Percentiles rank a stretch among this genome's conserved stretches.
phyloP scores from a whole-genome alignment of 1,140 invertebrate genomes.

The Magallana gigas region DNA sequence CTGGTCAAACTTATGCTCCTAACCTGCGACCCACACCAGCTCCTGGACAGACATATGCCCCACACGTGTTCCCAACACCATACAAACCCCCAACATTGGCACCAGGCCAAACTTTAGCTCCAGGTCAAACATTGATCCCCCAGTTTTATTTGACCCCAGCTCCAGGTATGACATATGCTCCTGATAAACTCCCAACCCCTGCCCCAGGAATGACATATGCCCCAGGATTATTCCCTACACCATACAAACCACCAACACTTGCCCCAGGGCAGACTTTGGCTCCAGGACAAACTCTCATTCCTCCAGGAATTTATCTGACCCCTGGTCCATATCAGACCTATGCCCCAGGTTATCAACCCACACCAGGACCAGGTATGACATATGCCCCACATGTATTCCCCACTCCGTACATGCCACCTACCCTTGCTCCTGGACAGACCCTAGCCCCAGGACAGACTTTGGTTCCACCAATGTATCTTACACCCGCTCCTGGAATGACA shows the following conservation, averaged over 20 bases:
- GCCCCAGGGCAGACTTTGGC: constrained; percentile 60
- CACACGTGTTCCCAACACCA: constrained; percentile 57
- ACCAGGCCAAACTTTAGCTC: constrained; percentile 50
- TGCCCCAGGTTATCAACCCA: constrained; percentile 57
- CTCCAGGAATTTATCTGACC: constrained; percentile 55
- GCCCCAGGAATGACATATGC: constrained; percentile 6
- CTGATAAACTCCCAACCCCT: not conserved
- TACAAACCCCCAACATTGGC: constrained; percentile 34
- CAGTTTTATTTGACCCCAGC: constrained; percentile 44
- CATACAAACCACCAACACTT: constrained; percentile 53
- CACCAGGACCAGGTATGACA: constrained; percentile 42
- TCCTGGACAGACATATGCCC: constrained; percentile 58
- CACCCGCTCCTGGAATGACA: constrained; percentile 48
- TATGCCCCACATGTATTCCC: constrained; percentile 45
- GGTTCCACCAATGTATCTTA: constrained; percentile 45
- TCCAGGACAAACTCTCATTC: constrained; percentile 59
- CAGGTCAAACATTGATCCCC: constrained; percentile 56
- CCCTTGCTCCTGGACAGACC: constrained; percentile 38
- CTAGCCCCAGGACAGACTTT: constrained; percentile 42
- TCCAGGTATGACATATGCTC: constrained; percentile 44
- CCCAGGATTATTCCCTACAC: constrained; percentile 22
- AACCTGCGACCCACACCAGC: constrained; percentile 48
- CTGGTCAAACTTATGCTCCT: constrained; percentile 42
- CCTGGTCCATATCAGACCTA: constrained; percentile 51
- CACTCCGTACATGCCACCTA: constrained; percentile 36